Conservation (phyloP, 2,888 invertebrate species). For the Luffia ferchaultella region DNA sequence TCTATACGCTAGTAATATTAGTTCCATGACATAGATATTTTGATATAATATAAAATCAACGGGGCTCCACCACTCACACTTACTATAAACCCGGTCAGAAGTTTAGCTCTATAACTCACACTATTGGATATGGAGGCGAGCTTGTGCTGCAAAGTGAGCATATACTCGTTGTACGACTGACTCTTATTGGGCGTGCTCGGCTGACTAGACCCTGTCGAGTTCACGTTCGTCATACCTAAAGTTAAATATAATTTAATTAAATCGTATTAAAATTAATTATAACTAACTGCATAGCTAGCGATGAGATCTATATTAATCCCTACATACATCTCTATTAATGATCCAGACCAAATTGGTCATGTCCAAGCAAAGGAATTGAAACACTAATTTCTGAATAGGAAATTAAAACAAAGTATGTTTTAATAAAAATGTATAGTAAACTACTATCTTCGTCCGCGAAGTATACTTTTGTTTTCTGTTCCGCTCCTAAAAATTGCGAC, state of each 20-base stretch:
- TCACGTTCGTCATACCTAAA: conserved; percentile 40
- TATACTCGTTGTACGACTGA: conserved; percentile 72
- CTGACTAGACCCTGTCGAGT: conserved; percentile 59
- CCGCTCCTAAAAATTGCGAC: no score
- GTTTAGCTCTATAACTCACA: conserved; percentile 33
- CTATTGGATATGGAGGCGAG: conserved; percentile 67
- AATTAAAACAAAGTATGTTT: neutral
- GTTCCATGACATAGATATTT: no score
- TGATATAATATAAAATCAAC: no score
- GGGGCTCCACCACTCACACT: no score
- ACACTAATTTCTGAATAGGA: neutral
- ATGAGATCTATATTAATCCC: no score
- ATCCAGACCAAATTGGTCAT: no score
- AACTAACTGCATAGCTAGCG: neutral
- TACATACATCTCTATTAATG: no score
- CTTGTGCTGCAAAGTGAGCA: conserved; percentile 76
- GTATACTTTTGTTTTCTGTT: no score
- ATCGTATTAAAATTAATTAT: neutral
- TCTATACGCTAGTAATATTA: no score
- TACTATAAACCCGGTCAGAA: neutral
- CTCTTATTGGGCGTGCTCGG: conserved; percentile 71
- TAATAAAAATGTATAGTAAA: neutral
- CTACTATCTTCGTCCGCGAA: no score
- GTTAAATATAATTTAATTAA: conserved; percentile 1
- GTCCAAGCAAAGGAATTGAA: no score